phyloP scores from a whole-genome alignment of 2,797 vertebrate genomes.

The Hylomyscus alleni region DNA sequence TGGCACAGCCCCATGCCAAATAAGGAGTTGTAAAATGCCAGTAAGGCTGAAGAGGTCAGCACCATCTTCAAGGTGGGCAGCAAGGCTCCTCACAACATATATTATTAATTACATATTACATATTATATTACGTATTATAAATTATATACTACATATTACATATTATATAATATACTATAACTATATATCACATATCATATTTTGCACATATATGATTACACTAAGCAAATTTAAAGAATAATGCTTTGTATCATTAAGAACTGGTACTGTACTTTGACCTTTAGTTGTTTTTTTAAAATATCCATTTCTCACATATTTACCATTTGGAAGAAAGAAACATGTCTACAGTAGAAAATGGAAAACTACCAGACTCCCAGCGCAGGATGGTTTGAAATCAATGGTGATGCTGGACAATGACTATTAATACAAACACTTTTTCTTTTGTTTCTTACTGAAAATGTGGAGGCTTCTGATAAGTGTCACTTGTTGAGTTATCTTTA shows the following conservation, averaged over 20 bases:
- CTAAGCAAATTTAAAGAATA: neutral
- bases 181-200: too few species aligned
- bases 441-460: constrained; percentile 15
- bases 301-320: constrained; percentile 37
- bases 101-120: neutral
- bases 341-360: neutral
- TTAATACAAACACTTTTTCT: neutral
- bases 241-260: neutral
- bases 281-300: neutral
- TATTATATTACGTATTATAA: neutral
- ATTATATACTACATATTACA: too few species aligned
- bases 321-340: neutral
- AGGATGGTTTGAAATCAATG: neutral
- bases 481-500: neutral
- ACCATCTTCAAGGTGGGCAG: too few species aligned
- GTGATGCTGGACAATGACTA: neutral
- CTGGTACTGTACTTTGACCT: neutral
- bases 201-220: neutral
- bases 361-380: neutral
- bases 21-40: too few species aligned
- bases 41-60: too few species aligned
- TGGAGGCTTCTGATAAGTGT: neutral
- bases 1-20: too few species aligned
- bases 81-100: too few species aligned
- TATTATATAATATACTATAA: too few species aligned